These are phyloP conservation scores for Eufriesea mexicana DNA, from an alignment of 1,140 invertebrate species.

Conservation along the genomic window DNA sequence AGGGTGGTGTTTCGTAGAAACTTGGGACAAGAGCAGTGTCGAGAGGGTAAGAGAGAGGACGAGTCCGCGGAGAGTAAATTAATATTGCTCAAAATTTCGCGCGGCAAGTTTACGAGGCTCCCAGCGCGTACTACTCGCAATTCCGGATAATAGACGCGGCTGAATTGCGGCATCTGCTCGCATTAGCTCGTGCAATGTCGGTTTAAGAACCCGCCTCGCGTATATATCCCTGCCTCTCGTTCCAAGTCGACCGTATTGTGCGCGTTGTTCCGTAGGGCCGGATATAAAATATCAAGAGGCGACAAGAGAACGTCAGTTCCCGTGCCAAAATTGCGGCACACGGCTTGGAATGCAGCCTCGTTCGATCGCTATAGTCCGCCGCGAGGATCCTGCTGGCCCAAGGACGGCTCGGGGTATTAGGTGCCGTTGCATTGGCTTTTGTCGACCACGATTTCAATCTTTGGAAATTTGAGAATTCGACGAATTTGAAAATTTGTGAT, in stretches of 20 bases:
- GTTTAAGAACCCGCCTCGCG: slow-evolving; percentile 24
- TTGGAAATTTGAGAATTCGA: no score
- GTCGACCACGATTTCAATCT: no score
- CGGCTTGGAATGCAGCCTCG: neutral
- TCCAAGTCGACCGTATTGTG: neutral
- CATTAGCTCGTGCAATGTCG: slow-evolving; percentile 3
- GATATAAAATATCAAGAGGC: slow-evolving; percentile 36
- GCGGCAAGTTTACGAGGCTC: slow-evolving; percentile 19
- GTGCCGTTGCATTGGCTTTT: no score
- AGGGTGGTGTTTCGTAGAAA: neutral
- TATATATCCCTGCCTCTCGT: neutral
- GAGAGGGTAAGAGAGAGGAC: neutral
- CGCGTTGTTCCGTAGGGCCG: neutral
- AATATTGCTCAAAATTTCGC: slow-evolving; percentile 19
- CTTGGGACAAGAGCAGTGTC: neutral
- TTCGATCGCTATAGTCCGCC: neutral
- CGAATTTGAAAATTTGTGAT: no score
- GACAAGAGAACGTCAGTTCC: slow-evolving; percentile 9
- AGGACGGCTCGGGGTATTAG: neutral
- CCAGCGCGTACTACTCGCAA: neutral
- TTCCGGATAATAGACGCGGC: neutral
- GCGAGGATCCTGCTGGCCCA: neutral
- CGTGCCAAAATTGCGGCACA: slow-evolving; percentile 28
- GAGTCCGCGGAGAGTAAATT: neutral
- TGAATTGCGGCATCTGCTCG: slow-evolving; percentile 22